Evolutionary conservation across 1,140 invertebrate species (phyloP), one percentile per base, ranked within the genome.

Genomic region (Megalonaias nervosa): DNA sequence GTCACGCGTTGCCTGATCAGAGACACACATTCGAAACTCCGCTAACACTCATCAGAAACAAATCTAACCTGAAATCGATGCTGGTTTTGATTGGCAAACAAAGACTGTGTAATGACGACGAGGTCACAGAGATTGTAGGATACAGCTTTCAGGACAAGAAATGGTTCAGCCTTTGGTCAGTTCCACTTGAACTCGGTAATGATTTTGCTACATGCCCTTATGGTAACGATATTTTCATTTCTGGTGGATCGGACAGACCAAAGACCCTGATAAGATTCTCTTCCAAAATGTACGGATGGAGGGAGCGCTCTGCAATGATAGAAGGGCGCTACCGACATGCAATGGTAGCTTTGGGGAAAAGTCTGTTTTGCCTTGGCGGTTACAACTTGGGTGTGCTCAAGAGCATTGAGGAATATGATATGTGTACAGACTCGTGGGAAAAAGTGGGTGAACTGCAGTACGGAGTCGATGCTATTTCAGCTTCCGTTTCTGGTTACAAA

Each of bases 211-310:
- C 77, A 14, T 86, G 85, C 71, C 59, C 76, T 9, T 75, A 73
- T 65, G 84, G 82, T 4, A 81, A 86, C 57, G 85, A 85, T 38
- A 77, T 86, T 58, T 83, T 78, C 69, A 74, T 85, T 5, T 83
- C 81, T 5, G 85, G 85, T 19, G 80, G 80, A 38, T 82, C 82
- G 11, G 71, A 68, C 23, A 76, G 72, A 19, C 73, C 81, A 23
- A 82, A 82, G 38, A 77, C 74, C 6, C 66, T n/a, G n/a, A n/a
- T n/a, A n/a, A n/a, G n/a, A n/a, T n/a, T n/a, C n/a, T n/a, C n/a
- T n/a, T n/a, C n/a, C 85, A 74, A 77, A 19, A 60, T 77, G 17
- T 83, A 82, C 60, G 68, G 59, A 15, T 86, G 85, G 85, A 56
- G 72, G 16, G 48, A 81, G 6, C 77, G 81, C 58, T 62, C 81